Evolutionary conservation across 2,888 invertebrate species (phyloP), one percentile per base, ranked within the genome.

Genomic region (Sycophila texana): DNA sequence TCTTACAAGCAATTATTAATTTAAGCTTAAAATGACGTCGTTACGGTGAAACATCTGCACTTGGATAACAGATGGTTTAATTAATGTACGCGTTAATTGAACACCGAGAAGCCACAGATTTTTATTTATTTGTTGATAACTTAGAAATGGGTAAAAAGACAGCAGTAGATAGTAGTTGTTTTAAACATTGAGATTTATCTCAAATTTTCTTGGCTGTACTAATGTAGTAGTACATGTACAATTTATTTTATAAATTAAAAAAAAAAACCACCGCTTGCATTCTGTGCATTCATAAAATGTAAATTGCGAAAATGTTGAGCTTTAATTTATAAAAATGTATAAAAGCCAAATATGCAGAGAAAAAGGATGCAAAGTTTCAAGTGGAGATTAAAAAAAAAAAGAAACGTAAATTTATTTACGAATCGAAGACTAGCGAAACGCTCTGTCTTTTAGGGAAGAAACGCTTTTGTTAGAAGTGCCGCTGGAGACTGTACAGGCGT

Each of bases 401-500:
- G 0, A 39, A 39, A 39, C 10, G 7, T 1, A 16, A n/a, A 67
- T n/a, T 39, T 13, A 63, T 18, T 30, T 12, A 39, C 47, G 18
- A 71, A 77, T 70, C 72, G 30, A 81, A 83, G 79, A 84, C 67
- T 82, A 81, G 82, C 81, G 82, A 82, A 73, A 73, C n/a, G 61
- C 82, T 76, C 76, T 79, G 77, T 82, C 80, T 63, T 49, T 66
- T 85, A 90, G 90, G 85, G 88, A 90, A 86, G 88, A 90, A 84
- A 88, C 86, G 51, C 81, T 89, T 70, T 82, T 88, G 81, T 82
- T 89, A 63, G 89, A 89, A 83, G 81, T 89, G 65, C 83, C 87
- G 30, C 77, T 85, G 5, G 84, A 85, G 2, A 66, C 77, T 16
- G 66, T 71, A 5, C 65, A 75, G 20, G 26, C 70, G 22, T 55